Conservation (phyloP, 2,797 vertebrate genomes). For the Morus bassanus region DNA sequence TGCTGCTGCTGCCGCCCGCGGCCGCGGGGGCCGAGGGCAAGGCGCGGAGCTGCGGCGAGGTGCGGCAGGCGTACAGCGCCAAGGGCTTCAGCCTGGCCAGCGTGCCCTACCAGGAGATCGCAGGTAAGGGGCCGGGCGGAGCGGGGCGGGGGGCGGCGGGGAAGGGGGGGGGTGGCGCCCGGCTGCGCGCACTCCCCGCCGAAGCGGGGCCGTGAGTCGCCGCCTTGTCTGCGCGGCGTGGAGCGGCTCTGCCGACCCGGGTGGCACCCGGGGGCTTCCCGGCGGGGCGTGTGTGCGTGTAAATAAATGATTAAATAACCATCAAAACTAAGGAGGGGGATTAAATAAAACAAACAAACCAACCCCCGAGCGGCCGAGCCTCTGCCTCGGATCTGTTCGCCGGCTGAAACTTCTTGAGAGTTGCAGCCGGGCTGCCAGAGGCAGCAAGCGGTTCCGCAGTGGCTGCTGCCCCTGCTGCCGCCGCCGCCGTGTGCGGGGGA, state of each 20-base stretch:
- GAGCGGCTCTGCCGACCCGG: not conserved
- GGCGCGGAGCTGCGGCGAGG: slow-evolving; percentile 91
- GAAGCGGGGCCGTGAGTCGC: not conserved
- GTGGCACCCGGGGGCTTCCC: not conserved
- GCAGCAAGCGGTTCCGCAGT: not conserved
- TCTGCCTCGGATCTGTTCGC: not conserved
- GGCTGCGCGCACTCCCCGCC: not conserved
- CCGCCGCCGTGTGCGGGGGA: not conserved
- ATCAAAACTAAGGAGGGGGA: not conserved
- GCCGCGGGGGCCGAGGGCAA: slow-evolving; percentile 82
- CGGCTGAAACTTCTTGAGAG: slow-evolving; percentile 56
- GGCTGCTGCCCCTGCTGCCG: not conserved
- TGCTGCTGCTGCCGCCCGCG: slow-evolving; percentile 64
- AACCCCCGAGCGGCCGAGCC: not conserved
- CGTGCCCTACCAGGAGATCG: slow-evolving; percentile 92
- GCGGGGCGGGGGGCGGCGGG: not conserved
- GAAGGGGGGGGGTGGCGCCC: too few relatives aligned
- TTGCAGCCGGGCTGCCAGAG: not conserved
- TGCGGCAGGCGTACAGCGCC: slow-evolving; percentile 88
- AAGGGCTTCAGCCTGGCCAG: slow-evolving; percentile 90
- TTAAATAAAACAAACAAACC: too few relatives aligned
- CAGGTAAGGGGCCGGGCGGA: slow-evolving; percentile 76
- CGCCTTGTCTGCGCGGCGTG: not conserved
- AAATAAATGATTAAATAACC: not conserved
- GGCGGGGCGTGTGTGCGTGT: not conserved